These are phyloP conservation scores for Calypte anna DNA, from an alignment of 2,113 vertebrate species.

Conservation along the genomic window DNA sequence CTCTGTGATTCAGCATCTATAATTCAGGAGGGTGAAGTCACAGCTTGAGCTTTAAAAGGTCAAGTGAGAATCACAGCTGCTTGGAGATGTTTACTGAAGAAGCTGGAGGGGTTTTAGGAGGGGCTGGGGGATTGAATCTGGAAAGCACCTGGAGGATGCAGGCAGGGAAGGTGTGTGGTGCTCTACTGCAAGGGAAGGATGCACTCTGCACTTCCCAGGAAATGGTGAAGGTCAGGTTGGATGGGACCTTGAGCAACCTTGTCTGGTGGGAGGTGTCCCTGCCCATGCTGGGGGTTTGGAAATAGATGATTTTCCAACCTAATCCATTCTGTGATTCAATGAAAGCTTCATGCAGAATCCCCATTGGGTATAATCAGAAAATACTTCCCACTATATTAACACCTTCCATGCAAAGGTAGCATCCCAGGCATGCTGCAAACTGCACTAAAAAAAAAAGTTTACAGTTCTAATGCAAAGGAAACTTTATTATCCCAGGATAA, in stretches of 20 bases:
- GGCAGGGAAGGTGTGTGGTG: not conserved
- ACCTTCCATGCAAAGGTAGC: not conserved
- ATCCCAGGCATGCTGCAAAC: not conserved
- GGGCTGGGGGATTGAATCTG: not conserved
- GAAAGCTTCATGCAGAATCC: not conserved
- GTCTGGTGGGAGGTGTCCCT: too few species aligned
- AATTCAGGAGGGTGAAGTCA: conserved; percentile 1
- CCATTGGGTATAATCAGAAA: not conserved
- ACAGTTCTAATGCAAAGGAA: not conserved
- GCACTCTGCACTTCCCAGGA: too few species aligned
- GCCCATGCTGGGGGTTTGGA: too few species aligned
- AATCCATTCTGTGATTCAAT: too few species aligned
- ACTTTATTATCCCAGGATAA: not conserved
- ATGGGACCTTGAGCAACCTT: too few species aligned
- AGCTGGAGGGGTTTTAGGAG: not conserved
- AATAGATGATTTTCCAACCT: too few species aligned
- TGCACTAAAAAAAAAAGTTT: not conserved
- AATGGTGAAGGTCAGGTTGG: too few species aligned
- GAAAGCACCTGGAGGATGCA: not conserved
- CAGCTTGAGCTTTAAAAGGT: not conserved
- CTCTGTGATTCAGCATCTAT: not conserved
- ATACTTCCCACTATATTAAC: not conserved
- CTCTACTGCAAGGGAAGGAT: not conserved
- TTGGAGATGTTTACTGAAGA: not conserved
- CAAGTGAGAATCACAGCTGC: not conserved